Conservation (phyloP, 2,888 invertebrate species). For the Microplitis manilae region DNA sequence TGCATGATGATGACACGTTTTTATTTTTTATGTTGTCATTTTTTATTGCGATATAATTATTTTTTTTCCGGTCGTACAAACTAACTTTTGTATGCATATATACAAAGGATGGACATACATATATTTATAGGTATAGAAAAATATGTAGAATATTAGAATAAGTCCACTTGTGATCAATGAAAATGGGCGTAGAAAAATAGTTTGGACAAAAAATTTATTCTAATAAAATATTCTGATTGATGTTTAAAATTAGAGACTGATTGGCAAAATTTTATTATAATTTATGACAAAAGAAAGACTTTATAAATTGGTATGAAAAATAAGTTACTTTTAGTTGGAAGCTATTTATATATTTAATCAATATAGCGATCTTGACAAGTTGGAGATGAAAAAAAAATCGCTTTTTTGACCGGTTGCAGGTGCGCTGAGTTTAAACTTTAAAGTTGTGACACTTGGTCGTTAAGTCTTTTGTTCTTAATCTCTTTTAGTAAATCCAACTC, state of each 20-base stretch:
- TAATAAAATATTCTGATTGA: slow-evolving; percentile 42
- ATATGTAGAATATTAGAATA: slow-evolving; percentile 9
- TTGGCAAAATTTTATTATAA: background rate
- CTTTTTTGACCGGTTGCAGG: background rate
- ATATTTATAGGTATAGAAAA: slow-evolving; percentile 44
- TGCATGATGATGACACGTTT: slow-evolving; percentile 49
- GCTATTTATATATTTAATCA: background rate
- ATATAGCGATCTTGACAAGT: background rate
- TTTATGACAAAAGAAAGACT: slow-evolving; percentile 1
- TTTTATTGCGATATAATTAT: slow-evolving; percentile 38
- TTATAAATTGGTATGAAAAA: background rate
- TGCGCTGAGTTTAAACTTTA: background rate
- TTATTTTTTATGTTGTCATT: slow-evolving; percentile 47
- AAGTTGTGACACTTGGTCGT: background rate
- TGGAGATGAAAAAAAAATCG: background rate
- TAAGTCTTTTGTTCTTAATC: slow-evolving; percentile 17
- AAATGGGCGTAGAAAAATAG: background rate
- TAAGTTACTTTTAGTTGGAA: background rate
- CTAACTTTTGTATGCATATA: background rate
- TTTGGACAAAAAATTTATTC: background rate
- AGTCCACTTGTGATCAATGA: background rate
- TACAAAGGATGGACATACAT: background rate
- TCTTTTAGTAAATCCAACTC: slow-evolving; percentile 6
- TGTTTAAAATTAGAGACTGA: slow-evolving; percentile 1
- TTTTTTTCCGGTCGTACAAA: slow-evolving; percentile 20